Conservation (phyloP, 2,888 invertebrate genomes). For the Zygogramma bicolorata region DNA sequence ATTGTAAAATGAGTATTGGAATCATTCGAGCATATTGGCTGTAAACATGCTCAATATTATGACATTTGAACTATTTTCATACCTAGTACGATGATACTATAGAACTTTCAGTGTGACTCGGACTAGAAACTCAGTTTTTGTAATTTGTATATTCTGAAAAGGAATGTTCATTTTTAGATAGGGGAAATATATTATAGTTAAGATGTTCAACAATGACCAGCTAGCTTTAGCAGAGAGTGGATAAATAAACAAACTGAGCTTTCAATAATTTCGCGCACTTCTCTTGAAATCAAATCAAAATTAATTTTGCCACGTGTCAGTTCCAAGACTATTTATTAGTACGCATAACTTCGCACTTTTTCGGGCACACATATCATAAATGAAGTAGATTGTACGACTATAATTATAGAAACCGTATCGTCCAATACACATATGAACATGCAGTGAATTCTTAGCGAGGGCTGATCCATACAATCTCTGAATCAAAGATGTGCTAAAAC, state of each 20-base stretch:
- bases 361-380: not conserved
- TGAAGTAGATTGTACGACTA: not conserved
- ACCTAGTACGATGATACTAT: slow-evolving; percentile 25
- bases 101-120: slow-evolving; percentile 28
- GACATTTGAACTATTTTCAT: not conserved
- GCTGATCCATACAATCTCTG: not conserved
- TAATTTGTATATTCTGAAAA: slow-evolving; percentile 31
- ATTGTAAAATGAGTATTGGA: not conserved
- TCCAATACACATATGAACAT: too few species aligned
- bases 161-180: slow-evolving; percentile 36
- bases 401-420: not conserved
- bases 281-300: not conserved
- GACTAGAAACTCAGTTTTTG: slow-evolving; percentile 17
- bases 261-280: slow-evolving; percentile 50
- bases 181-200: slow-evolving; percentile 38
- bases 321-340: not conserved
- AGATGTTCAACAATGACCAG: slow-evolving; percentile 58
- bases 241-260: slow-evolving; percentile 49
- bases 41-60: not conserved
- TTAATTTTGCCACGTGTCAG: not conserved
- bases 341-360: not conserved
- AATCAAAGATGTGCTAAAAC: not conserved
- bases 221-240: slow-evolving; percentile 62
- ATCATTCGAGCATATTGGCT: not conserved
- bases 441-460: too few species aligned